Evolutionary conservation across 2,888 invertebrate genomes (phyloP).

Genomic region (Parnassius glacialis): DNA sequence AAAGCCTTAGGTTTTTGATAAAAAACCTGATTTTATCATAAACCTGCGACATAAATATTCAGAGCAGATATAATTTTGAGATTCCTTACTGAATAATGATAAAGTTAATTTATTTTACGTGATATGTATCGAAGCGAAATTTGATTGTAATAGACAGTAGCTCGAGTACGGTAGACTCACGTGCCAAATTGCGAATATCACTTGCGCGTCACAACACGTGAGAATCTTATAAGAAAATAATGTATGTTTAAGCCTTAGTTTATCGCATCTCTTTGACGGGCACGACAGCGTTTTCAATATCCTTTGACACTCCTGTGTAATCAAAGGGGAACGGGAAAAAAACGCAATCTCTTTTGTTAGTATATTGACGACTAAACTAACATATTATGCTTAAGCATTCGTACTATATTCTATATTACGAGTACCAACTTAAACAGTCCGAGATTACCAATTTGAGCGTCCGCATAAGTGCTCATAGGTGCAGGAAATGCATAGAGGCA

Average conservation of each 20-base stretch:
- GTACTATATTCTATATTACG: too few relatives aligned
- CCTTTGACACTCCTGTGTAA: constrained; percentile 25
- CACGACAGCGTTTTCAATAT: constrained; percentile 19
- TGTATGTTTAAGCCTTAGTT: constrained; percentile 19
- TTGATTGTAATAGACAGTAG: constrained; percentile 1
- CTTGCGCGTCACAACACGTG: neutral
- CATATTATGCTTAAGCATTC: too few relatives aligned
- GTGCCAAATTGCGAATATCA: constrained; percentile 9
- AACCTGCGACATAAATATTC: too few relatives aligned
- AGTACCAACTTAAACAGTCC: too few relatives aligned
- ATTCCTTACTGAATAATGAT: constrained; percentile 9
- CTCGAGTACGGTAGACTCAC: neutral
- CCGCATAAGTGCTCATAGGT: too few relatives aligned
- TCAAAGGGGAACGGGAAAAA: constrained; percentile 8
- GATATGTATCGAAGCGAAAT: constrained; percentile 12
- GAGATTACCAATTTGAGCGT: too few relatives aligned
- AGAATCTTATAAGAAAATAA: constrained; percentile 15
- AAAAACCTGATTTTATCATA: too few relatives aligned
- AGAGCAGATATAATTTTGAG: neutral
- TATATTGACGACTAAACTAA: too few relatives aligned
- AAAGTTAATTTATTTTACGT: neutral
- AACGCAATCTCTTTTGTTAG: too few relatives aligned
- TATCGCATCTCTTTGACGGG: constrained; percentile 13
- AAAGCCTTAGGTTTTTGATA: too few relatives aligned
- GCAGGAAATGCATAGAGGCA: too few relatives aligned